A percentile compares a stretch with the other conserved stretches of the same genome.
These are phyloP conservation scores for Pristionchus exspectatus DNA, from an alignment of 2,888 invertebrate species.

Conservation along the genomic window DNA sequence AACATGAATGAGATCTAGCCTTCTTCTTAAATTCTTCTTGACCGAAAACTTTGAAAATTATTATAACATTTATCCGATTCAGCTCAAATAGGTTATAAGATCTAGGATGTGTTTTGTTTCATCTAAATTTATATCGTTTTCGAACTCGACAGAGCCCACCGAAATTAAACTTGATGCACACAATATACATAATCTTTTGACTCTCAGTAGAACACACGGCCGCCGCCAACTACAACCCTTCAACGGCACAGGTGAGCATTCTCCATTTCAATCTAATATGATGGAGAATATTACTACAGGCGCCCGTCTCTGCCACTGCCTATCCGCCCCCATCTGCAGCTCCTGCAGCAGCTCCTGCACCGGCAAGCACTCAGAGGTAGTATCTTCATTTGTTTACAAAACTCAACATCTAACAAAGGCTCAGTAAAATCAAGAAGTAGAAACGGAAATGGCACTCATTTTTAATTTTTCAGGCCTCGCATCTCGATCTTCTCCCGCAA, in stretches of 20 bases:
- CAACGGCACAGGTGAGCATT: neutral
- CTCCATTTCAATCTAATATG: neutral
- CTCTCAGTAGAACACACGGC: constrained; percentile 2
- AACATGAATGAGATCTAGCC: neutral
- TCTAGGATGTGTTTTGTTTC: no score
- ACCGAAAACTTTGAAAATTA: no score
- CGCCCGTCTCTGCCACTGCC: neutral
- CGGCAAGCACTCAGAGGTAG: neutral
- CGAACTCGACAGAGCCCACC: no score
- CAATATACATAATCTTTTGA: neutral
- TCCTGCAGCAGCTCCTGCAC: neutral
- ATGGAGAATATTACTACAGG: neutral
- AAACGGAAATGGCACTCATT: neutral
- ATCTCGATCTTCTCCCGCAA: constrained; percentile 45
- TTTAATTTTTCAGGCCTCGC: neutral
- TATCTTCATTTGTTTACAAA: neutral
- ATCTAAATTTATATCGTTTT: no score
- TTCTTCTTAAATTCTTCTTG: no score
- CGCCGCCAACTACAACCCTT: neutral
- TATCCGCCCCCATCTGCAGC: neutral
- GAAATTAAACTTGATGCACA: neutral
- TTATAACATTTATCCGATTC: no score
- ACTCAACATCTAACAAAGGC: no score
- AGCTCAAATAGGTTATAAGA: neutral
- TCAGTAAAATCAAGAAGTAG: neutral